Base-by-base conservation (phyloP, 2,888 invertebrate genomes). In the Phragmatobia fuliginosa region DNA sequence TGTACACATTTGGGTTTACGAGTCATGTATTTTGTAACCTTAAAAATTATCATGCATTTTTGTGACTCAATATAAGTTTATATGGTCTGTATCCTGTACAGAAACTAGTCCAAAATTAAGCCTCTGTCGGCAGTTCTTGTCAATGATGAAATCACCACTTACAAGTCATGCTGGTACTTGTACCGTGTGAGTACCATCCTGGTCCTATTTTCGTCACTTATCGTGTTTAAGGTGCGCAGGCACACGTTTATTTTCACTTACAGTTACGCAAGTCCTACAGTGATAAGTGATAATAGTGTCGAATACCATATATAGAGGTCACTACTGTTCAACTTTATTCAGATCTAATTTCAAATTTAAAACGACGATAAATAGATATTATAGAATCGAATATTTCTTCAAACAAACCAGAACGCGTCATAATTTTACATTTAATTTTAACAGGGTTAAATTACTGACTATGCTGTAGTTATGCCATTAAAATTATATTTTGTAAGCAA, bases 151-250 rank as follows among this genome's bases (percentile, higher is more conserved):
- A 49, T 49, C n/a, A 49, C 45, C 45, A 49, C 45, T 49, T 49
- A 49, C 2, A n/a, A n/a, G 2, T 8, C n/a, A 49, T 49, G 45
- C 45, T 49, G 45, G 45, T 49, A 49, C 45, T 49, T 49, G 45
- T 49, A n/a, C n/a, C 16, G 32, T 49, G 21, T 63, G 28, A 33
- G 63, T 49, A 49, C 45, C n/a, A 32, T 32, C 36, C 36, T 38
- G n/a, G 36, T 16, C 16, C 25, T 61, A 25, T 14, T 25, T 61
- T 25, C 36, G 63, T 49, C 16, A 49, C 63, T 33, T 52, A 33
- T 49, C 49, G 33, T 64, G 49, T 64, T 64, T 64, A 66, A 66
- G 32, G 66, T 60, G 25, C 41, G 66, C 38, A 60, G 25, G 16
- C 7, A 56, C 56, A 41, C 18, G 33, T 16, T 56, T 28, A 28